These are phyloP conservation scores for Columbina picui DNA, from an alignment of 2,113 vertebrate genomes.

Conservation along the genomic window DNA sequence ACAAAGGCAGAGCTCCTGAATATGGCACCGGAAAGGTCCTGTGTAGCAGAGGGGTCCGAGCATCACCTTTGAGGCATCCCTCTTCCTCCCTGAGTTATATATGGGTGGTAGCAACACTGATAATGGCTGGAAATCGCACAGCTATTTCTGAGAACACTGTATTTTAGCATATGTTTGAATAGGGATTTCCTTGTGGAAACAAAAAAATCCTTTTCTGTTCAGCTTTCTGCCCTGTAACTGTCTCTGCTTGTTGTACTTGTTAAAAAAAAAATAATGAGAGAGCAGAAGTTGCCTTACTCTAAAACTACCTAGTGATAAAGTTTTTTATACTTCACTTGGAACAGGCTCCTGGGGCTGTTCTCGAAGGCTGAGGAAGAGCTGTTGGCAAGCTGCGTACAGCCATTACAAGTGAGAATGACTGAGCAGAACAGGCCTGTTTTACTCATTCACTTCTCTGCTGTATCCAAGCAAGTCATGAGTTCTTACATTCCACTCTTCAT, in stretches of 20 bases:
- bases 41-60: fast-evolving
- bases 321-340: constrained; percentile 42
- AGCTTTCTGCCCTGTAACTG: neutral
- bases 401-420: constrained; percentile 42
- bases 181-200: neutral
- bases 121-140: neutral
- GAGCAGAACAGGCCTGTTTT: constrained; percentile 52
- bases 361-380: constrained; percentile 4
- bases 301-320: constrained; percentile 40
- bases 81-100: neutral
- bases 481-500: neutral
- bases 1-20: neutral
- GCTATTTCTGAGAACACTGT: neutral
- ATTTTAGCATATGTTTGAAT: constrained; percentile 27
- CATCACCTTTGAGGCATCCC: neutral
- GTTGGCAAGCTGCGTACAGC: constrained; percentile 25
- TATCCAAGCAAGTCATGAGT: constrained; percentile 29
- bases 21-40: neutral
- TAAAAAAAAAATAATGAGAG: neutral
- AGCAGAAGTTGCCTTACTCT: neutral
- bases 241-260: neutral
- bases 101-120: neutral
- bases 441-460: constrained; percentile 53
- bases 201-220: neutral
- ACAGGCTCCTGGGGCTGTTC: neutral